Evolutionary conservation across 2,888 invertebrate species (phyloP).

Genomic region (Scrobipalpa costella): DNA sequence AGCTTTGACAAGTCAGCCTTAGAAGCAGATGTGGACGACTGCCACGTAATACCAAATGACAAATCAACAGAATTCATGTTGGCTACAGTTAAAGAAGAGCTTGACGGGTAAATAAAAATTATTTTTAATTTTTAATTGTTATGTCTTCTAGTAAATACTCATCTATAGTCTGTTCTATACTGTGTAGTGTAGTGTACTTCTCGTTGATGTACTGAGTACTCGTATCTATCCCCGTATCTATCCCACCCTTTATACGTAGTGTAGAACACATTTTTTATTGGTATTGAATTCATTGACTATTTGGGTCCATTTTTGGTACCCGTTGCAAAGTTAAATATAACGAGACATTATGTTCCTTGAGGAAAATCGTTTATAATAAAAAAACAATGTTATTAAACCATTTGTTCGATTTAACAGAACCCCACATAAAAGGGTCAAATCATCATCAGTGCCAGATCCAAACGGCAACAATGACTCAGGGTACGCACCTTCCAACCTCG

Average conservation of each 20-base stretch:
- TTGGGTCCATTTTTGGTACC: no score
- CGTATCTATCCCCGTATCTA: no score
- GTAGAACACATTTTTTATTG: no score
- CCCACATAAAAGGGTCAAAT: conserved; percentile 56
- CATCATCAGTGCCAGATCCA: conserved; percentile 82
- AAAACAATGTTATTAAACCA: background rate
- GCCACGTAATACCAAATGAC: conserved; percentile 94
- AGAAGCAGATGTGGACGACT: conserved; percentile 83
- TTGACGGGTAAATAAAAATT: conserved; percentile 62
- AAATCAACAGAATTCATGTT: conserved; percentile 95
- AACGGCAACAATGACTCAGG: conserved; percentile 93
- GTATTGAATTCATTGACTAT: no score
- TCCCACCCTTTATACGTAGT: no score
- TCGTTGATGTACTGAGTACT: no score
- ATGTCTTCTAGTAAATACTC: no score
- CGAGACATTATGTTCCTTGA: no score
- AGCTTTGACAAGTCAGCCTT: conserved; percentile 79
- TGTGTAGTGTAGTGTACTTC: no score
- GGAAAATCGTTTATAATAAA: background rate
- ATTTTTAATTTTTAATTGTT: background rate
- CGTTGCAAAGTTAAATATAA: no score
- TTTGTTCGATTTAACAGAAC: conserved; percentile 41
- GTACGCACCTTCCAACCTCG: conserved; percentile 85
- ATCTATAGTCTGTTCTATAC: no score
- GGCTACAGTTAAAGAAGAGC: conserved; percentile 92